Percentiles rank a stretch among this genome's conserved stretches.
phyloP scores from a whole-genome alignment of 30 jellyfish, hydroid and myxozoan species.

The Hydractinia echinata region DNA sequence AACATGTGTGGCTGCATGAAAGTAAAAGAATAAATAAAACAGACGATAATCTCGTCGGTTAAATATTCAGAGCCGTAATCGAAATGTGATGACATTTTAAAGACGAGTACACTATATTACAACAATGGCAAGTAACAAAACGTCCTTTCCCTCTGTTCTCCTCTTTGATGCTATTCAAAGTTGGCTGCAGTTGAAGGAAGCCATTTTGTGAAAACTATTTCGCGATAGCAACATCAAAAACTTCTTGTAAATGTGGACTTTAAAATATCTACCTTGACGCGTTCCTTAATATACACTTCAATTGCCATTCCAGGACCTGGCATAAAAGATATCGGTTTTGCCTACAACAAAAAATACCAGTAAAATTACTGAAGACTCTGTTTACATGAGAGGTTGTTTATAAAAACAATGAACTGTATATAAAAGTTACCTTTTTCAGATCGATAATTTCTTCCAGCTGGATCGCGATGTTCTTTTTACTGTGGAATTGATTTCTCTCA shows the following conservation, averaged over 20 bases:
- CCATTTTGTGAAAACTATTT: no score
- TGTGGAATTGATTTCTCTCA: slow-evolving; percentile 77
- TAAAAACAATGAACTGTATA: background rate
- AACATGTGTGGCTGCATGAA: slow-evolving; percentile 61
- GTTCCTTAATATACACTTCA: slow-evolving; percentile 49
- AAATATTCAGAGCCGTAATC: no score
- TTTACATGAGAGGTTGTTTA: background rate
- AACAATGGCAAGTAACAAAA: no score
- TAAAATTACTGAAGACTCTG: background rate
- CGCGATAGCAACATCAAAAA: no score
- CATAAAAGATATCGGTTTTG: slow-evolving; percentile 66
- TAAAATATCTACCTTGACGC: slow-evolving; percentile 6
- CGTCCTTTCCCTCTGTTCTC: no score
- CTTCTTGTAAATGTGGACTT: no score
- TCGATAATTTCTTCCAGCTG: slow-evolving; percentile 53
- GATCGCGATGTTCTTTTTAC: slow-evolving; percentile 69
- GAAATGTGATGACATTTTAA: no score
- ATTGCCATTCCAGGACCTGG: slow-evolving; percentile 96
- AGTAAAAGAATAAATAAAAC: background rate
- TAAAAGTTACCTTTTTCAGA: slow-evolving; percentile 44
- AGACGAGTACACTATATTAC: no score
- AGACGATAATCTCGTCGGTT: background rate
- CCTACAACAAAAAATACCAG: slow-evolving; percentile 20
- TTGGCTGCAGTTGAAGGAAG: no score
- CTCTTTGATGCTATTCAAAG: no score